A percentile compares a stretch with the other conserved stretches of the same genome.
Evolutionary conservation across 2,113 vertebrate genomes (phyloP).

Genomic region (Mormoops blainvillei): DNA sequence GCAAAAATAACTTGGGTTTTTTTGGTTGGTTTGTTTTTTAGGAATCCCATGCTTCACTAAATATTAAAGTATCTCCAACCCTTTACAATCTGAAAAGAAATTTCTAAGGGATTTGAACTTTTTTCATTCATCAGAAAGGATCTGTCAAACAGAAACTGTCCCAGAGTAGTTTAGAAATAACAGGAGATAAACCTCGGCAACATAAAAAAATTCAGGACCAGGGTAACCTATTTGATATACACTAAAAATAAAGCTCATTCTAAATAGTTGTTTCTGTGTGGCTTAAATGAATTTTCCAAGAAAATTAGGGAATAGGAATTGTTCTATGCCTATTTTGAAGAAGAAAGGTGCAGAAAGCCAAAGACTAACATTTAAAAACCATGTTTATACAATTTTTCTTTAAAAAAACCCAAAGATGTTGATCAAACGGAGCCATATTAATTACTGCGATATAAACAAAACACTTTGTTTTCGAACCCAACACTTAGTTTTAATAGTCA

Average conservation of each 20-base stretch:
- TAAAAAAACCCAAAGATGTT: not conserved
- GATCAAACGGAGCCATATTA: not conserved
- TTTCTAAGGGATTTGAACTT: not conserved
- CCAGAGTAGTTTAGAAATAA: not conserved
- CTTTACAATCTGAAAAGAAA: not conserved
- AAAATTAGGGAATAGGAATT: not conserved
- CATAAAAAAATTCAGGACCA: not conserved
- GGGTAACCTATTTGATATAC: not conserved
- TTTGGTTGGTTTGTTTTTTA: not conserved
- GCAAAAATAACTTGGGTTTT: not conserved
- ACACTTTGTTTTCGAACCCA: not conserved
- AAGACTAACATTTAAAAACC: not conserved
- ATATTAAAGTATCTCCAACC: not conserved
- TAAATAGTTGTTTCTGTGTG: not conserved
- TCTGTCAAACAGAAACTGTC: not conserved
- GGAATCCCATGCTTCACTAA: not conserved
- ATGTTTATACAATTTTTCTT: not conserved
- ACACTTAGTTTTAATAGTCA: conserved; percentile 45
- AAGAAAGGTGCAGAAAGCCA: not conserved
- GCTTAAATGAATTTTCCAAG: not conserved
- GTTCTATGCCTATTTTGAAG: not conserved
- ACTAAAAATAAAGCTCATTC: not conserved
- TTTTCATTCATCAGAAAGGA: not conserved
- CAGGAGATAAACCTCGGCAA: not conserved
- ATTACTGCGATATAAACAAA: not conserved